Conservation (phyloP, 2,797 vertebrate species). For the Halcyon smyrnensis region DNA sequence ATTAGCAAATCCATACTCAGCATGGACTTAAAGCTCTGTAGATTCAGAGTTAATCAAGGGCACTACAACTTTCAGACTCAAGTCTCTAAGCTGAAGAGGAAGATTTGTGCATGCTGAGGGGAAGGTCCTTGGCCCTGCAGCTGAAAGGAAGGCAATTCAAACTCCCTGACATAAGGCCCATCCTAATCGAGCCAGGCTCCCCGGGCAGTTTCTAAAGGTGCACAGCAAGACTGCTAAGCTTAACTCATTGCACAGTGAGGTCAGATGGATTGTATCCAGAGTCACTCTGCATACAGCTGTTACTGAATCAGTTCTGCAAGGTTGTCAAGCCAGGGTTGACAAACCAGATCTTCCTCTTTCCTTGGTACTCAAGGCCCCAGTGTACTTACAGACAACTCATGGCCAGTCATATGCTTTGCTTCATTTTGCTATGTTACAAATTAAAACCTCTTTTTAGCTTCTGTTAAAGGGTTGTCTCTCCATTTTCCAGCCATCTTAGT, state of each 20-base stretch:
- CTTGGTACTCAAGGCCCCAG: not conserved
- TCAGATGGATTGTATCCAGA: not conserved
- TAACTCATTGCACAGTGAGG: not conserved
- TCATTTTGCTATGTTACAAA: not conserved
- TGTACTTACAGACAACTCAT: not conserved
- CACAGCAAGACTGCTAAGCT: not conserved
- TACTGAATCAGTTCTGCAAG: not conserved
- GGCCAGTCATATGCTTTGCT: not conserved
- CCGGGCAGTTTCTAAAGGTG: not conserved
- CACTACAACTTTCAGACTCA: not conserved
- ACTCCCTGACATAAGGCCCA: not conserved
- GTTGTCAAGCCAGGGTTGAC: not conserved
- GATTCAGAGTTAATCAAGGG: not conserved
- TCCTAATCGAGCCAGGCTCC: not conserved
- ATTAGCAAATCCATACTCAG: not conserved
- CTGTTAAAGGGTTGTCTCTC: not conserved
- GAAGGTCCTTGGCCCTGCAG: not conserved
- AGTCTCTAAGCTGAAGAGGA: not conserved
- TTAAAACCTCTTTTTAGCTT: not conserved
- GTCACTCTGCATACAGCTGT: not conserved
- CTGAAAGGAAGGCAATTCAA: not conserved
- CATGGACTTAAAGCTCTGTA: not conserved
- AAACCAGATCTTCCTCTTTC: not conserved
- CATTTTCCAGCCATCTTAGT: not conserved
- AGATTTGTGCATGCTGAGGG: not conserved